Percentiles rank a stretch among this genome's conserved stretches.
phyloP scores from a whole-genome alignment of 2,888 invertebrate species.

The Diarsia dahlii region DNA sequence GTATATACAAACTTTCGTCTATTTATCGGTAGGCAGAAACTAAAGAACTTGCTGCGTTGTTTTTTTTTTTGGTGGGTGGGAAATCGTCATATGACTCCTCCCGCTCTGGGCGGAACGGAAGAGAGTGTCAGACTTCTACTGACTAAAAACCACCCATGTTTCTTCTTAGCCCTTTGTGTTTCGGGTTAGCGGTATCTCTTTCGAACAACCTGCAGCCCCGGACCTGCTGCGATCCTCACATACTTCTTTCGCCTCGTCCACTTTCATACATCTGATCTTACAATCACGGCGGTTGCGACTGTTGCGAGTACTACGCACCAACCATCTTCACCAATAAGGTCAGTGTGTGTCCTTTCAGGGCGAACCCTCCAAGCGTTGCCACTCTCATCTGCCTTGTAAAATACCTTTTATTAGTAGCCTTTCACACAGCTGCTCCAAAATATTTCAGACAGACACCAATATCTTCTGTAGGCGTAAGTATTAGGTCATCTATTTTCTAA shows the following conservation, averaged over 20 bases:
- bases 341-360: neutral
- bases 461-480: neutral
- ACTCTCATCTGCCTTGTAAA: neutral
- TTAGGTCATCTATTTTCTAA: neutral
- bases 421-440: neutral
- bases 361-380: neutral
- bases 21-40: neutral
- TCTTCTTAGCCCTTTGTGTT: too few species aligned
- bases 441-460: neutral
- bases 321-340: neutral
- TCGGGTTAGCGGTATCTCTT: too few species aligned
- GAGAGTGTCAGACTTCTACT: too few species aligned
- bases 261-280: too few species aligned
- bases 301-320: neutral
- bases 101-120: too few species aligned
- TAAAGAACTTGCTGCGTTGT: neutral
- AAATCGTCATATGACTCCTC: too few species aligned
- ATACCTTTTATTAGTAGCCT: neutral
- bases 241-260: too few species aligned
- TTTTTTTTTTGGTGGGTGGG: too few species aligned
- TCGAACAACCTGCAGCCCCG: too few species aligned
- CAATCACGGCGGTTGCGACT: too few species aligned
- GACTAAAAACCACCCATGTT: too few species aligned
- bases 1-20: neutral
- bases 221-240: too few species aligned